phyloP scores from a whole-genome alignment of 2,797 vertebrate species.

The Gephyroberyx darwinii region DNA sequence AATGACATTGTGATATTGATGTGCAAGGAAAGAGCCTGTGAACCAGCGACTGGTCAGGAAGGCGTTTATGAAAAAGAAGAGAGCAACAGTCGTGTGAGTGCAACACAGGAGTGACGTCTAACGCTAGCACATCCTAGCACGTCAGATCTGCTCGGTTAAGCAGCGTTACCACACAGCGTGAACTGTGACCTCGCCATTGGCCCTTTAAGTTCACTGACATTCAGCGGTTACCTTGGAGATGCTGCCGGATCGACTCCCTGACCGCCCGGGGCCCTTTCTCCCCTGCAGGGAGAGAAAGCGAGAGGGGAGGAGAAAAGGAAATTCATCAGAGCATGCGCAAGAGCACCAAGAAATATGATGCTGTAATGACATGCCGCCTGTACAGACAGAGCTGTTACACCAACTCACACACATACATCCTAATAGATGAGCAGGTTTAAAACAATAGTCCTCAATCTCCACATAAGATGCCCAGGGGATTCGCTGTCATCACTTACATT shows the following conservation, averaged over 20 bases:
- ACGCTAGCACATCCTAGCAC: slow-evolving; percentile 3
- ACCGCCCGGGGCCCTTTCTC: slow-evolving; percentile 88
- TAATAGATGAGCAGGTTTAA: neutral
- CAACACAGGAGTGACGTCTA: neutral
- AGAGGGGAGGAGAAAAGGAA: slow-evolving; percentile 30
- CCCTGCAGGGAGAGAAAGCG: slow-evolving; percentile 81
- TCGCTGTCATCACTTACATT: no score
- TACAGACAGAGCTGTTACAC: neutral
- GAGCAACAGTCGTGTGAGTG: no score
- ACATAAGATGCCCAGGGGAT: no score
- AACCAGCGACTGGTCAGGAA: no score
- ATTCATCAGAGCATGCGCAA: slow-evolving; percentile 39
- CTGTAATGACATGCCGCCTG: slow-evolving; percentile 16
- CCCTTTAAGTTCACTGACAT: slow-evolving; percentile 16
- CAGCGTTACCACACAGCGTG: neutral
- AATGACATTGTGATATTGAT: neutral
- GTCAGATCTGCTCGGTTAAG: slow-evolving; percentile 21
- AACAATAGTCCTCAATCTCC: no score
- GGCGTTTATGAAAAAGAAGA: no score
- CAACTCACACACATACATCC: neutral
- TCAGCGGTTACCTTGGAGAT: slow-evolving; percentile 90
- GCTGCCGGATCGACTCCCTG: slow-evolving; percentile 93
- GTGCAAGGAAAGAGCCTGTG: neutral
- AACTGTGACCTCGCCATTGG: slow-evolving; percentile 26
- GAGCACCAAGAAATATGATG: slow-evolving; percentile 10